Base-by-base conservation (phyloP, 2,797 vertebrate genomes). In the Sebastolobus altivelis region DNA sequence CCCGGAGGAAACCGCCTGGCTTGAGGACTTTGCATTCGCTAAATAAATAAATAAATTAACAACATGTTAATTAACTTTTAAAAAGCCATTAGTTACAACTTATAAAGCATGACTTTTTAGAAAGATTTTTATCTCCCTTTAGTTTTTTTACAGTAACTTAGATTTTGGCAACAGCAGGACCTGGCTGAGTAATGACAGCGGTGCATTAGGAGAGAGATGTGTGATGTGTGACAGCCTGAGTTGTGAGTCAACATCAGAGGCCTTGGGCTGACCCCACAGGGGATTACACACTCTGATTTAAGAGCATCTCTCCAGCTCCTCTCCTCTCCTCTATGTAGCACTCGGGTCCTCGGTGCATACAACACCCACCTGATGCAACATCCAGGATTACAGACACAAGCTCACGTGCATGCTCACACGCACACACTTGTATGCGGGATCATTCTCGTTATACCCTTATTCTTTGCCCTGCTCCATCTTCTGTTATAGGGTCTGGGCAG, bases 241-340 rank as follows among this genome's bases (percentile, higher is more conserved):
- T 81, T 90, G 90, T 90, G 89, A 93, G 91, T 94, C 93, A 94
- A 94, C 92, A 94, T 88, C 83, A 88, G 88, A 92, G 90, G 86
- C 90, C 86, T 76, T 62, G 67, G 76, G 29, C 86, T 89, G 85
- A 91, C 90, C 92, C 87, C 83, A 83, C 85, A 54, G 76, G 80
- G 88, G 91, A 93, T 93, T 93, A 95, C 92, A 91, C 86, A 90
- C 88, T 90, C 88, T 93, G 93, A 95, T 95, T 95, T 94, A 94
- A 94, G 93, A 93, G 93, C 92, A 92, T 93, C 90, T 92, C 85
- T 85, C 72, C 82, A 88, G 79, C 87, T 86, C 82, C 73, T 81
- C 83, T 86, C 82, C 73, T 81, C 83, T 83, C 76, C 58, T 65
- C 80, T 82, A 38, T 72, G 71, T 13, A 80, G 88, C 83, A 85